phyloP scores from a whole-genome alignment of 2,888 invertebrate genomes.

The Amorpha juglandis region DNA sequence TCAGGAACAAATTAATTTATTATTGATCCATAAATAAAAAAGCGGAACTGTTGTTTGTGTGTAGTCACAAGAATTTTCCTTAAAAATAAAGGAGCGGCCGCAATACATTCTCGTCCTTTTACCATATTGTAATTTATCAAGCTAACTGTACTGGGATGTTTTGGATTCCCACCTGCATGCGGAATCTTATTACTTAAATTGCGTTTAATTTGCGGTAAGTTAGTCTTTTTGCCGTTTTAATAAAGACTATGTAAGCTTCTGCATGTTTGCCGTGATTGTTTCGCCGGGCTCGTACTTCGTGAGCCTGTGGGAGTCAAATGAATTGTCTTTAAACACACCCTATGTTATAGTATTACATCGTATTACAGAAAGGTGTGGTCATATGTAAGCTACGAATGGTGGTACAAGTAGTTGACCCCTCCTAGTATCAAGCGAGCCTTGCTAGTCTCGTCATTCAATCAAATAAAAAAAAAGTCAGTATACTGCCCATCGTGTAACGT shows the following conservation, averaged over 20 bases:
- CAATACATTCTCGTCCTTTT: conserved; percentile 7
- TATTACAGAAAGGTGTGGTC: no score
- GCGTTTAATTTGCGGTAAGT: conserved; percentile 24
- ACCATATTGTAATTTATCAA: conserved; percentile 31
- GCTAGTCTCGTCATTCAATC: no score
- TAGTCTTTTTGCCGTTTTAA: conserved; percentile 29
- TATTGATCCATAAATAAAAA: neutral
- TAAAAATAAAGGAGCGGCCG: conserved; percentile 18
- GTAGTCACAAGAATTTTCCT: neutral
- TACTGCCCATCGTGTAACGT: no score
- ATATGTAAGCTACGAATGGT: no score
- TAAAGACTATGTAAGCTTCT: conserved; percentile 19
- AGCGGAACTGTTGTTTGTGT: neutral
- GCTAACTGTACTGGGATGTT: conserved; percentile 35
- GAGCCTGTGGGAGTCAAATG: neutral
- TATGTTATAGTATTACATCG: no score
- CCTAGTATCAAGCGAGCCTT: no score
- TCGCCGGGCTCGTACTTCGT: neutral
- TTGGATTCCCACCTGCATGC: conserved; percentile 34
- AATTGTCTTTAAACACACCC: neutral
- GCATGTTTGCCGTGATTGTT: conserved; percentile 14
- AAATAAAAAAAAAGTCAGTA: no score
- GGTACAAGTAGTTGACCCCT: no score
- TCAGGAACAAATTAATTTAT: no score
- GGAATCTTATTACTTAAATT: conserved; percentile 27